These are phyloP conservation scores for Spodoptera littoralis DNA, from an alignment of 2,888 invertebrate genomes.

Conservation along the genomic window DNA sequence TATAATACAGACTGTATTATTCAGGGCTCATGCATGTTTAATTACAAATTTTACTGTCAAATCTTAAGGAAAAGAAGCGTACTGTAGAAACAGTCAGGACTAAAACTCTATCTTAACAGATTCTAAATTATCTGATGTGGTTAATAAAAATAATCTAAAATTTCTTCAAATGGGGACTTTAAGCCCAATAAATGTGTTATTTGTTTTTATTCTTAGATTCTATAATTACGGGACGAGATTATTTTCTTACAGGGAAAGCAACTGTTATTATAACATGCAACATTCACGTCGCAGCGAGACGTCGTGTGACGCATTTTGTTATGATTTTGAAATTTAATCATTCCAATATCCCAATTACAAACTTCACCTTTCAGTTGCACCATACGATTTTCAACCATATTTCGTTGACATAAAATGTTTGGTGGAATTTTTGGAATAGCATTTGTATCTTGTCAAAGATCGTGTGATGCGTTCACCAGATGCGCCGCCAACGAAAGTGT, in stretches of 20 bases:
- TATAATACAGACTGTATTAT: no score
- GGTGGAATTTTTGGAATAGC: background rate
- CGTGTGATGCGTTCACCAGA: constrained; percentile 76
- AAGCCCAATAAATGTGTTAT: background rate
- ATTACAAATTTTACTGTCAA: no score
- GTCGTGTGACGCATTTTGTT: constrained; percentile 62
- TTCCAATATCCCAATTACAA: constrained; percentile 62
- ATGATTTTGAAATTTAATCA: constrained; percentile 73
- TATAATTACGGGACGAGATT: background rate
- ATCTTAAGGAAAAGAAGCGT: no score
- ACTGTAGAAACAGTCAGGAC: no score
- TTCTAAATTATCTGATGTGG: no score
- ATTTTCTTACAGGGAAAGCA: constrained; percentile 6
- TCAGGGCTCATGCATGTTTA: no score
- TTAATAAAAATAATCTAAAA: no score
- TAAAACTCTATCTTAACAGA: no score
- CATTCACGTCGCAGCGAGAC: constrained; percentile 55
- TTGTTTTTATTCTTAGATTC: constrained; percentile 12
- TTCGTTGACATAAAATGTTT: background rate
- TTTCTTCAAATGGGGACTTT: background rate
- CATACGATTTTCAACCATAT: constrained; percentile 13
- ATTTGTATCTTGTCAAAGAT: constrained; percentile 27
- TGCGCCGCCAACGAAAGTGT: constrained; percentile 76
- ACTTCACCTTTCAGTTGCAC: background rate
- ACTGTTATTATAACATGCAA: constrained; percentile 40